These are phyloP conservation scores for Dasyurus viverrinus DNA, from an alignment of 2,113 vertebrate genomes.

Conservation along the genomic window DNA sequence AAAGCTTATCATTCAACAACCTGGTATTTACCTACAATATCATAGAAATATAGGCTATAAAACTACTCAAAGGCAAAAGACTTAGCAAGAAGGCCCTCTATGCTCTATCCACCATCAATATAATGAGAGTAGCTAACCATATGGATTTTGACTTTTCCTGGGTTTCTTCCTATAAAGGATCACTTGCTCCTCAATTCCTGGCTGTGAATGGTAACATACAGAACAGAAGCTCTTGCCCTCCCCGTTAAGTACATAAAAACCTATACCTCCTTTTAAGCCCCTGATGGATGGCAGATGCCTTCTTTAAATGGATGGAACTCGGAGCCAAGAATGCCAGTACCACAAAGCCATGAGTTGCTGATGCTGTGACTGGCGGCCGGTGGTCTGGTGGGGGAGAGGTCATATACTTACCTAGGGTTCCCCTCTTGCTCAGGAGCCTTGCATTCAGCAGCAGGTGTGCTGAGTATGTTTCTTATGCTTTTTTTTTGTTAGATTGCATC, in stretches of 20 bases:
- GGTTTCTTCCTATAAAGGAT: neutral
- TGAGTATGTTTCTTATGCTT: conserved; percentile 1
- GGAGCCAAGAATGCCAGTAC: neutral
- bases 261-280: neutral
- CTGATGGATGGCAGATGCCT: neutral
- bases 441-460: conserved; percentile 2
- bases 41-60: neutral
- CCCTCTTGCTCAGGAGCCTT: neutral
- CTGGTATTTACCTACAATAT: neutral
- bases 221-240: neutral
- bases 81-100: neutral
- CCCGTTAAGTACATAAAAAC: neutral
- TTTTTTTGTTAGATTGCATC: neutral
- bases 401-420: neutral
- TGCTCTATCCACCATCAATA: neutral
- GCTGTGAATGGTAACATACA: neutral
- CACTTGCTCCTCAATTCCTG: neutral
- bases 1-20: neutral
- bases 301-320: neutral
- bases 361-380: neutral
- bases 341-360: neutral
- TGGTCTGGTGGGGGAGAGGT: neutral
- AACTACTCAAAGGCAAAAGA: neutral
- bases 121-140: neutral
- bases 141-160: neutral